phyloP scores from a whole-genome alignment of 2,797 vertebrate species.

The Graptemys geographica region DNA sequence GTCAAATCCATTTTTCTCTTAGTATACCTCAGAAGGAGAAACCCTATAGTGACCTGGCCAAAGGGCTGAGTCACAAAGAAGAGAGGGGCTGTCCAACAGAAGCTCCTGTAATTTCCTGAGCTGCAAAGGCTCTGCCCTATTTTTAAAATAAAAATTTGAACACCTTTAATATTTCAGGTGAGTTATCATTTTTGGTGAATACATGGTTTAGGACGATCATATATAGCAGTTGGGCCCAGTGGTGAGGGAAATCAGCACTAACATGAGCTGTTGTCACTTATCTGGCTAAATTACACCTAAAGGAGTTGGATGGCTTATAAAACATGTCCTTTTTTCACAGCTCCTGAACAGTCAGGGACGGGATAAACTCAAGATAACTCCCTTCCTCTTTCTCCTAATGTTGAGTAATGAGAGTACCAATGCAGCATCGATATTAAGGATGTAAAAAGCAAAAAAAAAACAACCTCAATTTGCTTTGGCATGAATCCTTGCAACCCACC shows the following conservation, averaged over 20 bases:
- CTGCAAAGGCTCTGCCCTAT: neutral
- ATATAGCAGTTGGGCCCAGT: neutral
- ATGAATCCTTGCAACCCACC: no score
- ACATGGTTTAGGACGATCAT: neutral
- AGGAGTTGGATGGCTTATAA: neutral
- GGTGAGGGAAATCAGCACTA: neutral
- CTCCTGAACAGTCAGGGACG: neutral
- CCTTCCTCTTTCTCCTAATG: neutral
- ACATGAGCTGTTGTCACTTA: accelerated
- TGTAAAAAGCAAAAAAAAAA: neutral
- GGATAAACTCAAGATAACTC: neutral
- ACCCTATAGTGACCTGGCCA: no score
- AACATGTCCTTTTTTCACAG: neutral
- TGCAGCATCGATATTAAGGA: neutral
- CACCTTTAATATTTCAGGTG: no score
- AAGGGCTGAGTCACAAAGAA: no score
- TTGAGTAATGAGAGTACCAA: neutral
- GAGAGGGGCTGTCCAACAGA: neutral
- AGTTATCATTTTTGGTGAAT: no score
- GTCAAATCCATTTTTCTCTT: no score
- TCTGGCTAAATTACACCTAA: neutral
- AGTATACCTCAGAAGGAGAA: no score
- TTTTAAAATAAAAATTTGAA: no score
- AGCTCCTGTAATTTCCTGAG: neutral
- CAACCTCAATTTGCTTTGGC: neutral